Evolutionary conservation across 1,140 invertebrate genomes (phyloP).

Genomic region (Delia radicum): DNA sequence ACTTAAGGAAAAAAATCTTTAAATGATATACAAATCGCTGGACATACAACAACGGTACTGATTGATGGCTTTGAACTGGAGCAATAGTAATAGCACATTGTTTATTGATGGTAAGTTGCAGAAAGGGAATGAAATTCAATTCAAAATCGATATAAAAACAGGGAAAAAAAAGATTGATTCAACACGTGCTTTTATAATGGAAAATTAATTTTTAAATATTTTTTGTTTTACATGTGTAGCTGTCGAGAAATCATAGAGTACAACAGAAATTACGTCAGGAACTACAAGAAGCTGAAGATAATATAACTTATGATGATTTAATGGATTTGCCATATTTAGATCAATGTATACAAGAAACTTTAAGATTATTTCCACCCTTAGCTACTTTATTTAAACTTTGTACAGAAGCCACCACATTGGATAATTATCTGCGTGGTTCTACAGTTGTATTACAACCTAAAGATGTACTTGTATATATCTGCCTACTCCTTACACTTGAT

Average conservation of each 20-base stretch:
- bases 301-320: constrained; percentile 37
- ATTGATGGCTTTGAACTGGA: constrained; percentile 64
- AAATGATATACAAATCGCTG: constrained; percentile 61
- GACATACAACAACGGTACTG: constrained; percentile 59
- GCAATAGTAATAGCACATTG: constrained; percentile 41
- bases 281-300: constrained; percentile 39
- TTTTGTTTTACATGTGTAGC: constrained; percentile 25
- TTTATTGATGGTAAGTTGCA: constrained; percentile 41
- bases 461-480: constrained; percentile 60
- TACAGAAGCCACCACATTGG: constrained; percentile 35
- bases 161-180: neutral
- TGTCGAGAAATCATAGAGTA: constrained; percentile 32
- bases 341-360: constrained; percentile 47
- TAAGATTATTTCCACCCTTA: constrained; percentile 44
- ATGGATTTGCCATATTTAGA: constrained; percentile 42
- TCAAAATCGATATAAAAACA: neutral
- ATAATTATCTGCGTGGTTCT: constrained; percentile 29
- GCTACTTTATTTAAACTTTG: constrained; percentile 45
- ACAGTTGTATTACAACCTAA: constrained; percentile 51
- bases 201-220: neutral
- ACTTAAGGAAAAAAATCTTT: constrained; percentile 51
- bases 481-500: constrained; percentile 64
- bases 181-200: neutral
- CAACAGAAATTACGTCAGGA: constrained; percentile 46
- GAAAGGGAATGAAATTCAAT: neutral